phyloP scores from a whole-genome alignment of 2,888 invertebrate species.

The Mesoligia furuncula region DNA sequence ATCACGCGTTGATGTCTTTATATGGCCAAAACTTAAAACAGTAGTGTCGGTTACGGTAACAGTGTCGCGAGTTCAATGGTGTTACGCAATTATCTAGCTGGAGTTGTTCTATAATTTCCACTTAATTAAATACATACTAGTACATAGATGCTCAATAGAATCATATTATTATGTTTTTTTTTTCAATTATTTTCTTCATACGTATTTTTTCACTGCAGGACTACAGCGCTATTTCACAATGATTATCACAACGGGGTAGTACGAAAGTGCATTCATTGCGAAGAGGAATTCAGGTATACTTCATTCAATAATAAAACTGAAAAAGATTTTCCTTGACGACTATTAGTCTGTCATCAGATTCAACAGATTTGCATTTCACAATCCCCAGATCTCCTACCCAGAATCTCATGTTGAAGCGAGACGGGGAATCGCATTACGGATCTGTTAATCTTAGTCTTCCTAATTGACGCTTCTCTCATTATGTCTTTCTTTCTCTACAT shows the following conservation, averaged over 20 bases:
- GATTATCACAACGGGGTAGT: slow-evolving; percentile 77
- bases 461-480: too few species aligned
- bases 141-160: background rate
- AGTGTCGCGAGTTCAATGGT: too few species aligned
- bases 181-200: background rate
- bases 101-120: background rate
- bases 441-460: background rate
- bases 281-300: slow-evolving; percentile 79
- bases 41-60: too few species aligned
- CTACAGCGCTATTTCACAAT: slow-evolving; percentile 69
- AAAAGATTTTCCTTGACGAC: background rate
- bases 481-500: background rate
- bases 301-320: background rate
- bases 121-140: background rate
- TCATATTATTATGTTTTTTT: background rate
- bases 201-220: slow-evolving; percentile 26
- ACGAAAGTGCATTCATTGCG: slow-evolving; percentile 76
- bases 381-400: background rate
- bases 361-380: slow-evolving; percentile 4
- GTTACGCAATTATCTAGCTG: too few species aligned
- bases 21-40: too few species aligned
- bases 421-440: too few species aligned
- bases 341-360: background rate
- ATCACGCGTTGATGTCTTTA: too few species aligned
- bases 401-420: background rate